Evolutionary conservation across 2,888 invertebrate species (phyloP).

Genomic region (Arenicola marina): DNA sequence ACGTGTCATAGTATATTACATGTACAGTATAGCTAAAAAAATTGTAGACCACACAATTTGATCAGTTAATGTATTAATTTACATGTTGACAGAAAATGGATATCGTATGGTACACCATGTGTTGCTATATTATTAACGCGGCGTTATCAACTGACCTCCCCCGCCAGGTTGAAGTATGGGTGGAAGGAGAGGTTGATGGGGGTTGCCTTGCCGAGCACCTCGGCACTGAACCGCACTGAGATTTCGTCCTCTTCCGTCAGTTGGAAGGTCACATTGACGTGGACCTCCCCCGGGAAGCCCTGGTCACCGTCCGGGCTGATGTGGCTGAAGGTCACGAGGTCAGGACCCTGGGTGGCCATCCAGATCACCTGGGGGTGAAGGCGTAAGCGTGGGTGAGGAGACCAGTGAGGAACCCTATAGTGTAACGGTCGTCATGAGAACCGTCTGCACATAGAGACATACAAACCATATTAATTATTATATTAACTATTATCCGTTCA

Average conservation of each 20-base stretch:
- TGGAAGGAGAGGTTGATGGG: slow-evolving; percentile 85
- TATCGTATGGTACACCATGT: too few relatives aligned
- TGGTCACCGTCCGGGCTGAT: slow-evolving; percentile 77
- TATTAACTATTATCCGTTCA: too few relatives aligned
- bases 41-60: too few relatives aligned
- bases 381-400: not conserved
- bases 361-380: not conserved
- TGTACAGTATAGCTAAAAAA: too few relatives aligned
- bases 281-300: slow-evolving; percentile 85
- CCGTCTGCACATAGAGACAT: too few relatives aligned
- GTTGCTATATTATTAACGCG: too few relatives aligned
- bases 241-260: slow-evolving; percentile 75
- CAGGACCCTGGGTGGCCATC: slow-evolving; percentile 40
- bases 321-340: slow-evolving; percentile 66
- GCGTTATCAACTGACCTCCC: slow-evolving; percentile 70
- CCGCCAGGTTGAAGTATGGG: slow-evolving; percentile 88
- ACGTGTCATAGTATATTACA: too few relatives aligned
- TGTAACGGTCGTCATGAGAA: too few relatives aligned
- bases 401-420: too few relatives aligned
- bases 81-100: too few relatives aligned
- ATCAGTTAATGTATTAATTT: too few relatives aligned
- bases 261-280: slow-evolving; percentile 73
- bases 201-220: slow-evolving; percentile 76
- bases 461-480: too few relatives aligned
- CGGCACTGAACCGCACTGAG: slow-evolving; percentile 75